A percentile compares a stretch with the other conserved stretches of the same genome.
phyloP scores from a whole-genome alignment of 2,888 invertebrate species.

The Trachelus troglodyta region DNA sequence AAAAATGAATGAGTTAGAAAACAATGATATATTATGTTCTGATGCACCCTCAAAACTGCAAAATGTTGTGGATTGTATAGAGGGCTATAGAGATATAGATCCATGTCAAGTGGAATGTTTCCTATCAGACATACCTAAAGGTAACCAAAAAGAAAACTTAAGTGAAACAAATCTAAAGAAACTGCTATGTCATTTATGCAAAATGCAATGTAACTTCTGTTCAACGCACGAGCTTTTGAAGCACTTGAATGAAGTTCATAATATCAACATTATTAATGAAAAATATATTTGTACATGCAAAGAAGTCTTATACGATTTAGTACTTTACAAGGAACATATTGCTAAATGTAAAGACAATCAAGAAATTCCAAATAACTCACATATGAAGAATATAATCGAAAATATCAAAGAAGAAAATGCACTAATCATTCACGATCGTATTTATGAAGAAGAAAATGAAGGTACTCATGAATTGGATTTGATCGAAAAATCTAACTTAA shows the following conservation, averaged over 20 bases:
- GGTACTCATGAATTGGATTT: neutral
- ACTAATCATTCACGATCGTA: neutral
- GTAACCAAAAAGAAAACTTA: neutral
- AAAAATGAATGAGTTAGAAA: neutral
- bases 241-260: slow-evolving; percentile 8
- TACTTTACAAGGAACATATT: slow-evolving; percentile 8
- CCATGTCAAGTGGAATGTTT: slow-evolving; percentile 18
- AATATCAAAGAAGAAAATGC: neutral
- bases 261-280: slow-evolving; percentile 15
- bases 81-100: slow-evolving; percentile 14
- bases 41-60: neutral
- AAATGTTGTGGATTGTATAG: neutral
- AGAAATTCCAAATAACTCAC: neutral
- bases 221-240: slow-evolving; percentile 15
- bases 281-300: slow-evolving; percentile 7
- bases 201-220: neutral
- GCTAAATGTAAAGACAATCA: neutral
- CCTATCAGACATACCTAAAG: slow-evolving; percentile 10
- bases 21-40: neutral
- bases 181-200: slow-evolving; percentile 15
- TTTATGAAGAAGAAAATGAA: neutral
- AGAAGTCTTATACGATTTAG: slow-evolving; percentile 3
- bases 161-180: neutral
- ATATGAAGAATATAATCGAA: neutral
- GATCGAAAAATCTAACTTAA: neutral